Evolutionary conservation across 2,113 vertebrate genomes (phyloP).

Genomic region (Ammodytes dubius): DNA sequence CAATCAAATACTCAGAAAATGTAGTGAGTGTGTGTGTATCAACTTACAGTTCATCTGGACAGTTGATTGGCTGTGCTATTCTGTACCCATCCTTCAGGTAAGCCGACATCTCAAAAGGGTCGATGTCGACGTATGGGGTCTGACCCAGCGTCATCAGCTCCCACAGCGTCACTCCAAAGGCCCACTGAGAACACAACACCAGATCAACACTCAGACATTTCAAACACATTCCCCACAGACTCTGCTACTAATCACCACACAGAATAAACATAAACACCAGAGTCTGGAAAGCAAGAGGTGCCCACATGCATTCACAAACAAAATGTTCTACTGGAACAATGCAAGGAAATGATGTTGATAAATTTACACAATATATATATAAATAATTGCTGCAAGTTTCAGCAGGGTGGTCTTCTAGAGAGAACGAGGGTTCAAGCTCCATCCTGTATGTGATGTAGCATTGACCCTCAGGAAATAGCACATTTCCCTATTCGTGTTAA

Average conservation of each 20-base stretch:
- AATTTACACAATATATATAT: constrained; percentile 29
- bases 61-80: constrained; percentile 99
- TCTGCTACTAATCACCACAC: not conserved
- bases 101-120: constrained; percentile 99
- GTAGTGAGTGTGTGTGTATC: not conserved
- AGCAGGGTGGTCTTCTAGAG: not conserved
- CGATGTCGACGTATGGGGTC: constrained; percentile 97
- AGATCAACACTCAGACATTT: not conserved
- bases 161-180: constrained; percentile 97
- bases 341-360: constrained; percentile 72
- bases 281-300: not conserved
- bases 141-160: constrained; percentile 99
- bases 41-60: constrained; percentile 97
- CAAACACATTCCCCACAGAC: not conserved
- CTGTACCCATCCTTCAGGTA: constrained; percentile 99
- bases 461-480: constrained; percentile 6
- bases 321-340: constrained; percentile 72
- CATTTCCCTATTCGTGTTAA: not conserved
- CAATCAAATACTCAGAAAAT: not conserved
- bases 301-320: constrained; percentile 46
- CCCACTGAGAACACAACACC: constrained; percentile 88
- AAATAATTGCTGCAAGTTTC: constrained; percentile 40
- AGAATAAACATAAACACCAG: constrained; percentile 19
- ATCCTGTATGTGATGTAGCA: not conserved
- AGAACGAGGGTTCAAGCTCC: not conserved